Conservation (phyloP, 2,113 vertebrate species). For the Nothoprocta perdicaria region DNA sequence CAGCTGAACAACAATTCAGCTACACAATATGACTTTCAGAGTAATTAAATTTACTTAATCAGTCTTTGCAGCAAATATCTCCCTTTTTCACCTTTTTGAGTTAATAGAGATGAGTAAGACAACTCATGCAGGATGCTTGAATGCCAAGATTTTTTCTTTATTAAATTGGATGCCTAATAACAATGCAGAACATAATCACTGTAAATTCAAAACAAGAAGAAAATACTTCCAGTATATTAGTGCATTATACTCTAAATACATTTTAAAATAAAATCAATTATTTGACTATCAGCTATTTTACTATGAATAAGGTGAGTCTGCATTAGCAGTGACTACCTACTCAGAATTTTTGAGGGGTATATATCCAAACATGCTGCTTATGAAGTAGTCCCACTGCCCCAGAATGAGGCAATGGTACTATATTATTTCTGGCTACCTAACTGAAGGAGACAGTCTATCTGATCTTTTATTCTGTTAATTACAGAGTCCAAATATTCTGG, state of each 20-base stretch:
- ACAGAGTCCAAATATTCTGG: neutral
- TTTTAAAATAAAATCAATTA: neutral
- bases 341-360: neutral
- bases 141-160: neutral
- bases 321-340: neutral
- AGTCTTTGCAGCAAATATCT: neutral
- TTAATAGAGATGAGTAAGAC: neutral
- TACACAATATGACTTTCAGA: neutral
- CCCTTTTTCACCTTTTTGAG: neutral
- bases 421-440: neutral
- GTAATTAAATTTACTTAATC: neutral
- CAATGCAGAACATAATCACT: neutral
- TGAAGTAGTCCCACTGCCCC: neutral
- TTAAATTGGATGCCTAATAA: neutral
- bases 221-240: neutral
- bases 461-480: neutral
- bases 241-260: neutral
- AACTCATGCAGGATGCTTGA: neutral
- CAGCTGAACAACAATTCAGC: neutral
- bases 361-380: neutral
- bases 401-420: neutral
- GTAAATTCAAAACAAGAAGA: neutral
- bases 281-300: neutral
- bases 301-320: neutral
- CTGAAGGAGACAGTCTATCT: neutral